phyloP scores from a whole-genome alignment of 2,888 invertebrate genomes.

The Bimastos eiseni region DNA sequence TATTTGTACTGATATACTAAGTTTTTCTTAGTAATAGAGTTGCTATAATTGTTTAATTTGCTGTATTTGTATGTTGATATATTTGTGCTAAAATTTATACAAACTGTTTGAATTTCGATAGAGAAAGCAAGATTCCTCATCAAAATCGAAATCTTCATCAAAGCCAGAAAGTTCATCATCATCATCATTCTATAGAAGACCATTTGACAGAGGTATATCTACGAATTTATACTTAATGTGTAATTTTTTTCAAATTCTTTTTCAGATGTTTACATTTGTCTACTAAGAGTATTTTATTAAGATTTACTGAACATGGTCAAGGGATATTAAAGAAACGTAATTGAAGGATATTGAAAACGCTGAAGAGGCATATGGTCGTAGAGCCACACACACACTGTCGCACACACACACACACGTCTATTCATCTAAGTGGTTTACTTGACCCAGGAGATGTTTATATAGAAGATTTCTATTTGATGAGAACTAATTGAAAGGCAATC shows the following conservation, averaged over 20 bases:
- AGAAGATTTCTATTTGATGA: no score
- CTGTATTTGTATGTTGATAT: background rate
- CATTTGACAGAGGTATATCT: background rate
- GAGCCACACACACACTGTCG: no score
- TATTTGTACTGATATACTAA: background rate
- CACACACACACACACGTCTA: no score
- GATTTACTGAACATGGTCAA: no score
- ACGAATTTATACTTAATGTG: background rate
- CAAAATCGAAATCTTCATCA: background rate
- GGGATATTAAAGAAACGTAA: no score
- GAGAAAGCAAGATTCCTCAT: background rate
- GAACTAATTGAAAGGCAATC: no score
- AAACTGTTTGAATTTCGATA: background rate
- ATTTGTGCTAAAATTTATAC: no score
- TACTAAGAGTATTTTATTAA: background rate
- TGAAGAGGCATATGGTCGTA: no score
- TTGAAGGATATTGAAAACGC: no score
- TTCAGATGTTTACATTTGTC: background rate
- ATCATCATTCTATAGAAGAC: background rate
- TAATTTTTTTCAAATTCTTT: background rate
- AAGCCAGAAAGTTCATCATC: background rate
- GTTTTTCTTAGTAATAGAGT: background rate
- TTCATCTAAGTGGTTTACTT: no score
- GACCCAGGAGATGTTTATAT: no score
- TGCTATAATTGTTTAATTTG: background rate